Percentiles rank a stretch among this genome's conserved stretches.
Evolutionary conservation across 2,113 vertebrate species (phyloP).

Genomic region (Chrysemys picta): DNA sequence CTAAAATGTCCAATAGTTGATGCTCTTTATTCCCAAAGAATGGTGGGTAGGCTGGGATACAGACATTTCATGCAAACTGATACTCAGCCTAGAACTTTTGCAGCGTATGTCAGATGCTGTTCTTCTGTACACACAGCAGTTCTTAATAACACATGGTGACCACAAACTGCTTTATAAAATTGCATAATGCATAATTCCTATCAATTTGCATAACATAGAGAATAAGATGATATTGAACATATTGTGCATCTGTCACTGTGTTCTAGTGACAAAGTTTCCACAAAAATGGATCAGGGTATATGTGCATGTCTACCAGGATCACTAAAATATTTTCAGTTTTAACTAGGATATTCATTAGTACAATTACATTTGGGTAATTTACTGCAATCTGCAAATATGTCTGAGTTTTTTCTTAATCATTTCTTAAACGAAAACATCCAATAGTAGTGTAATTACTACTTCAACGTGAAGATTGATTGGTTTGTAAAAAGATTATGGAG

Average conservation of each 20-base stretch:
- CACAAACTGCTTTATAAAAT: constrained; percentile 38
- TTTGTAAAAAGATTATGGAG: not conserved
- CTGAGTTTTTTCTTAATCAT: not conserved
- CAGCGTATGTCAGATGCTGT: not conserved
- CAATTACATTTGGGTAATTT: not conserved
- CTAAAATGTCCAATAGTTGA: not conserved
- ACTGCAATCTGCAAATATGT: not conserved
- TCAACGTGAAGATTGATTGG: not conserved
- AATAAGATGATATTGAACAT: not conserved
- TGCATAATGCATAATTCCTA: constrained; percentile 25
- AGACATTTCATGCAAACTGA: not conserved
- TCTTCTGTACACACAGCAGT: not conserved
- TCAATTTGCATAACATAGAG: not conserved
- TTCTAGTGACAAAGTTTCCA: constrained; percentile 31
- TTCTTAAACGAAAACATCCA: not conserved
- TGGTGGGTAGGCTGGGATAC: not conserved
- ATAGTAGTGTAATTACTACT: not conserved
- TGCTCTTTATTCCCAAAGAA: not conserved
- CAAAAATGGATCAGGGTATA: not conserved
- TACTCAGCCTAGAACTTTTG: not conserved
- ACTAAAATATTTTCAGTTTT: not conserved
- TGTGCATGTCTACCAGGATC: not conserved
- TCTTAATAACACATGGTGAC: not conserved
- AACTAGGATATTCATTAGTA: not conserved
- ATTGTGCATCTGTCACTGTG: constrained; percentile 27